phyloP scores from a whole-genome alignment of 1,140 invertebrate species.

The Chrysoperla carnea region DNA sequence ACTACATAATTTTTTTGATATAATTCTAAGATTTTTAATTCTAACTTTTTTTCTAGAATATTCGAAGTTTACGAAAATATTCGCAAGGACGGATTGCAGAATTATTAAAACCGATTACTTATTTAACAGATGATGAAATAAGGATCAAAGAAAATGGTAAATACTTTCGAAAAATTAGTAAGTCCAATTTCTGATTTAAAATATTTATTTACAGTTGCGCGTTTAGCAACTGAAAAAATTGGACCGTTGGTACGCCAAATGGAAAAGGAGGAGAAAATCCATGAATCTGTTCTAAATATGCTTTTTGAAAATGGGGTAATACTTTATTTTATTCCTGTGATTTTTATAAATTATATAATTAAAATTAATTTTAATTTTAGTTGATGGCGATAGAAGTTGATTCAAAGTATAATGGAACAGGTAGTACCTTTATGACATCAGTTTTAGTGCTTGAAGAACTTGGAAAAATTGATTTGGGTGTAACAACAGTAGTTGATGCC shows the following conservation, averaged over 20 bases:
- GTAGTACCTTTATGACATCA: slow-evolving; percentile 72
- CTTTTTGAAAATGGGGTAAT: slow-evolving; percentile 74
- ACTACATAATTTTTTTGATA: background rate
- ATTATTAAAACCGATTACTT: slow-evolving; percentile 31
- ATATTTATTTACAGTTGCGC: slow-evolving; percentile 46
- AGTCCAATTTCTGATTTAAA: background rate
- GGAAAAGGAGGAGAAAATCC: slow-evolving; percentile 73
- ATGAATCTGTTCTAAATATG: slow-evolving; percentile 46
- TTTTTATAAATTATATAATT: background rate
- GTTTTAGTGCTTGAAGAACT: slow-evolving; percentile 86
- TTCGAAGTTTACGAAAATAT: no score
- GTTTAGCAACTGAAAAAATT: slow-evolving; percentile 76
- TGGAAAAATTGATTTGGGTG: slow-evolving; percentile 78
- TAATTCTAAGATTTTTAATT: background rate
- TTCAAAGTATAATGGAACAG: slow-evolving; percentile 72
- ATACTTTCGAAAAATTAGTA: slow-evolving; percentile 7
- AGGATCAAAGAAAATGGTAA: slow-evolving; percentile 65
- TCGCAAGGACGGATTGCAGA: background rate
- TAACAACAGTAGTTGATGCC: slow-evolving; percentile 76
- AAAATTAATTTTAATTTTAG: slow-evolving; percentile 23
- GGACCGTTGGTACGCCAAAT: slow-evolving; percentile 75
- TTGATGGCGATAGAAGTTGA: slow-evolving; percentile 88
- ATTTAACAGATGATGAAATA: slow-evolving; percentile 55
- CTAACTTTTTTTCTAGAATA: background rate
- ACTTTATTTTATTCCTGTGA: background rate